phyloP scores from a whole-genome alignment of 2,888 invertebrate genomes.

The Pomacea canaliculata region DNA sequence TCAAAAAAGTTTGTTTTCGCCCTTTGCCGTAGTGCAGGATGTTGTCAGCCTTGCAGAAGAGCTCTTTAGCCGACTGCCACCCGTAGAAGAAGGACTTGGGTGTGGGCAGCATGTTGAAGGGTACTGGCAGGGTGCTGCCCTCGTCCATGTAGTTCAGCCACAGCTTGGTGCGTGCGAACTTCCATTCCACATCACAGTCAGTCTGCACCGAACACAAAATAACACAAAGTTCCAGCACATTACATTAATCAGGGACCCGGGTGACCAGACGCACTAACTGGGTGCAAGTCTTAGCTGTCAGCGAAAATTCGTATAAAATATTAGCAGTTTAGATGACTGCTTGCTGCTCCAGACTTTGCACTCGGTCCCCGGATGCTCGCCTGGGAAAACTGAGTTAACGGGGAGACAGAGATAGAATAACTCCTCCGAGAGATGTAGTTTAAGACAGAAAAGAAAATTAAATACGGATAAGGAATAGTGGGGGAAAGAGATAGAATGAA shows the following conservation, averaged over 20 bases:
- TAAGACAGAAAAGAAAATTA: no score
- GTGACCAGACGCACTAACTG: not conserved
- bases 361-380: no score
- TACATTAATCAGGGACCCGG: not conserved
- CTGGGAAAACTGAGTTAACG: no score
- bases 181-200: slow-evolving; percentile 79
- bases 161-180: slow-evolving; percentile 81
- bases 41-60: slow-evolving; percentile 47
- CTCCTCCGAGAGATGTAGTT: no score
- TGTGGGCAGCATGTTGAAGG: slow-evolving; percentile 77
- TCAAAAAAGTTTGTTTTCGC: slow-evolving; percentile 66
- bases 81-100: slow-evolving; percentile 65
- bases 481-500: not conserved
- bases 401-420: no score
- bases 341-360: no score
- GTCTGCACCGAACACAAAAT: slow-evolving; percentile 47
- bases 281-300: no score
- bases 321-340: no score
- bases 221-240: not conserved
- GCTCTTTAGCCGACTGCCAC: slow-evolving; percentile 41
- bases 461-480: no score
- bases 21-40: slow-evolving; percentile 50
- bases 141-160: slow-evolving; percentile 82
- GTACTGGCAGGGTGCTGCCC: slow-evolving; percentile 78
- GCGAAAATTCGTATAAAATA: not conserved